A percentile compares a stretch with the other conserved stretches of the same genome.
Conservation (phyloP, 1,140 invertebrate species). For the Idris sp. region DNA sequence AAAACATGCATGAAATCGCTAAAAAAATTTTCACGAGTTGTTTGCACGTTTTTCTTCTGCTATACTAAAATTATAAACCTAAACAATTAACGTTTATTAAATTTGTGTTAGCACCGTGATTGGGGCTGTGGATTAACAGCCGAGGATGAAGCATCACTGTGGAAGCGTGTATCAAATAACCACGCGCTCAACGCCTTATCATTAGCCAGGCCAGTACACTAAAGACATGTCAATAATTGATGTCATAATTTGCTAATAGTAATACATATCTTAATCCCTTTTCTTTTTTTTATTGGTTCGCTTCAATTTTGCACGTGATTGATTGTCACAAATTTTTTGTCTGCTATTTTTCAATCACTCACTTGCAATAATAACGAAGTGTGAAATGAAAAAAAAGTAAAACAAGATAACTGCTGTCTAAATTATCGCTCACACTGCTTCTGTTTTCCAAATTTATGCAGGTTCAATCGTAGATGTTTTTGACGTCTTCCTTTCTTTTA, state of each 20-base stretch:
- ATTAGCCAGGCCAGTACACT: conserved; percentile 88
- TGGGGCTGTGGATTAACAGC: conserved; percentile 92
- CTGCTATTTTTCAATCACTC: too few species aligned
- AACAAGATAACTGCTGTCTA: too few species aligned
- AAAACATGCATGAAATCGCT: too few species aligned
- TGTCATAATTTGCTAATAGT: conserved; percentile 54
- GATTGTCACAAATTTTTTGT: too few species aligned
- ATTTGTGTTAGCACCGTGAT: conserved; percentile 85
- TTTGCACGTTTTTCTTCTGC: too few species aligned
- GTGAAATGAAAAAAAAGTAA: too few species aligned
- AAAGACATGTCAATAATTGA: conserved; percentile 64
- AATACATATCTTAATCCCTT: neutral
- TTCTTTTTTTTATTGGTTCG: too few species aligned
- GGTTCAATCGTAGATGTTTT: conserved; percentile 64
- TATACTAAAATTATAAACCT: too few species aligned
- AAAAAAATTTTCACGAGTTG: too few species aligned
- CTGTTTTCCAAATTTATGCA: conserved; percentile 57
- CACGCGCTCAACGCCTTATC: conserved; percentile 92
- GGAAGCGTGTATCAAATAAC: conserved; percentile 92
- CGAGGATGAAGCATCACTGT: conserved; percentile 86
- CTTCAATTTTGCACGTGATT: too few species aligned
- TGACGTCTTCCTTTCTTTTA: conserved; percentile 44
- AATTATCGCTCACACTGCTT: conserved; percentile 12
- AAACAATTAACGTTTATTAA: conserved; percentile 47
- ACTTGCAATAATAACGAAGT: too few species aligned